Evolutionary conservation across 2,113 vertebrate species (phyloP), one percentile per base, ranked within the genome.

Genomic region (Sprattus sprattus): DNA sequence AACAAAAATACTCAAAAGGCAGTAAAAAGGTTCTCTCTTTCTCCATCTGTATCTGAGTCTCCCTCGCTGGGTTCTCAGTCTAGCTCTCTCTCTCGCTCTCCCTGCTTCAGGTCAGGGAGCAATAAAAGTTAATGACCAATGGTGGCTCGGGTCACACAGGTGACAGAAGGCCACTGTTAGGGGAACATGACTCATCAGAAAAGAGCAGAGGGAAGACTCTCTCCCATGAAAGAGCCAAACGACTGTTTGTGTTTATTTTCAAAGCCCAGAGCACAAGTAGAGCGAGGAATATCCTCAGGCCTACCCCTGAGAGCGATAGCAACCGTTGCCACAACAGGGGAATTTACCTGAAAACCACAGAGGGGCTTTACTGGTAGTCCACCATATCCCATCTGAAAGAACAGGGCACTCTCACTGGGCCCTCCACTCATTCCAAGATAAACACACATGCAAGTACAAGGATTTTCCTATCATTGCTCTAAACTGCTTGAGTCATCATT

Each of bases 201-300:
- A 44, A 7, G 60, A 22, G 83, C 52, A 20, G 47, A 57, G 13
- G 0, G 13, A 32, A 78, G 71, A 78, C 28, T 28, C 71, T 75
- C 67, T 78, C 71, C 71, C 25, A 32, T 39, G 71, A 39, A 78
- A 20, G 13, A 78, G 71, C 20, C 25, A 28, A 16, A 78, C 28
- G 32, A 49, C 45, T 54, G 64, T 25, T 22, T 81, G 16, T 87
- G 83, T 88, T 91, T 92, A 90, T 90, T 92, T 91, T 91, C 88
- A 85, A 87, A 87, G 81, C 80, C 83, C 52, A 46, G 87, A 88
- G 90, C 83, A 85, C 67, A 88, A 88, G 87, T 45, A 89, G 80
- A 88, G 50, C 67, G 75, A 82, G 50, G 87, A 90, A 89, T 87
- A 85, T 39, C 80, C 75, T 85, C 52, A 83, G 45, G 86, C 45